These are phyloP conservation scores for rat (Rattus norvegicus) DNA, from an alignment of 2,113 vertebrate species.

Conservation along the genomic window DNA sequence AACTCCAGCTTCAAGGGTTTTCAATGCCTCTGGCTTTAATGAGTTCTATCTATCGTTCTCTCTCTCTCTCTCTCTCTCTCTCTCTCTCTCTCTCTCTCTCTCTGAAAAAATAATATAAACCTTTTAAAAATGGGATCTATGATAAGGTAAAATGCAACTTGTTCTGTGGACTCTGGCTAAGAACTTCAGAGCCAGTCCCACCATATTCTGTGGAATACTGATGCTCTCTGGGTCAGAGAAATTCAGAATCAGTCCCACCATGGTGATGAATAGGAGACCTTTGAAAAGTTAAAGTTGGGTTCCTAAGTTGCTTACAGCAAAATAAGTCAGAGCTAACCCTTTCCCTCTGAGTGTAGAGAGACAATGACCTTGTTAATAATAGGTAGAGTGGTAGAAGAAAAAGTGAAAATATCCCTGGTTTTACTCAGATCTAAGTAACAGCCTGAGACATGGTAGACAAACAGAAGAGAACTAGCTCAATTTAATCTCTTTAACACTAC, in stretches of 20 bases:
- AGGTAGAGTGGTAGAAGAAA: not conserved
- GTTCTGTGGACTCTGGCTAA: not conserved
- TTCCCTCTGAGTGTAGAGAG: not conserved
- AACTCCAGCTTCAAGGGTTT: not conserved
- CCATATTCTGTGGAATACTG: too few relatives aligned
- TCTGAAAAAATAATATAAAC: not conserved
- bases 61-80: too few relatives aligned
- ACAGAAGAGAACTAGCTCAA: not conserved
- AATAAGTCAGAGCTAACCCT: not conserved
- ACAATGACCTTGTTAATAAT: not conserved
- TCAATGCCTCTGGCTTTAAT: not conserved
- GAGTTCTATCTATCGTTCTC: too few relatives aligned
- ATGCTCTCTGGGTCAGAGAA: not conserved
- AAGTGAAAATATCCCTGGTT: not conserved
- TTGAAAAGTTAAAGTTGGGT: not conserved
- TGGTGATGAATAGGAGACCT: not conserved
- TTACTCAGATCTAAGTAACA: not conserved
- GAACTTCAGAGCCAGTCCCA: too few relatives aligned
- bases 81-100: too few relatives aligned
- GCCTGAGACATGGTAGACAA: not conserved
- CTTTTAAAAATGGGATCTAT: conserved; percentile 19
- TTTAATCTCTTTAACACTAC: not conserved
- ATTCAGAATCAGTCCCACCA: not conserved
- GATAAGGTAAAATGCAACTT: not conserved
- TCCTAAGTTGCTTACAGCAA: not conserved